Base-by-base conservation (phyloP, 2,888 invertebrate species). In the Alitta virens region DNA sequence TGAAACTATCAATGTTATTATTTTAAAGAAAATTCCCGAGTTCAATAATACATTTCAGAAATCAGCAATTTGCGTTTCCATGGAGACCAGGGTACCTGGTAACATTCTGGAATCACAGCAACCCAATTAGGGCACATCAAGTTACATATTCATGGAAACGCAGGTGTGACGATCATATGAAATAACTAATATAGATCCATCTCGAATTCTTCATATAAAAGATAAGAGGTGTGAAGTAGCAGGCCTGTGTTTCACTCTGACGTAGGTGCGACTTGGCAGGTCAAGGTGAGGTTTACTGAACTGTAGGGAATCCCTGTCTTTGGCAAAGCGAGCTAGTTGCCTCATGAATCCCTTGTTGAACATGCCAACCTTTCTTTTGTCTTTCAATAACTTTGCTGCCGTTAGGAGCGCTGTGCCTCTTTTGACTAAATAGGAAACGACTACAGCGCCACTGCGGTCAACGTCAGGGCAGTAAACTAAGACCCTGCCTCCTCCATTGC, bases 331-430 rank as follows among this genome's bases (percentile, higher is more conserved):
- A 1, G 38, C 55, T 24, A 62, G 14, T 40, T 62, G 62, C 7
- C 27, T 12, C 62, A 62, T 62, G 56, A 62, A 62, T 16, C 62
- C 62, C 25, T 50, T 33, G 40, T 62, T 62, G 18, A 62, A 56
- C 56, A 62, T 26, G 1, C 52, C 62, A 23, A 25, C 56, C 40
- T 56, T 56, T 24, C 62, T 24, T 14, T 18, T 23, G 18, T 57
- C 24, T 40, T 62, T 62, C 26, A 62, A 49, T 5, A 21, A n/a
- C 57, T 43, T 57, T 18, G 57, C 26, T 16, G 62, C 62, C 16
- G 57, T 25, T 14, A 62, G 16, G 21, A 62, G 21, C 2, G 51
- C 5, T 2, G 18, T 24, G 9, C 58, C 57, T 18, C 53, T 51
- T 18, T 38, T 52, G 24, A 62, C 23, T 16, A 62, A 26, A 25